Evolutionary conservation across 2,888 invertebrate species (phyloP), one percentile per base, ranked within the genome.

Genomic region (Mylabris sibirica): DNA sequence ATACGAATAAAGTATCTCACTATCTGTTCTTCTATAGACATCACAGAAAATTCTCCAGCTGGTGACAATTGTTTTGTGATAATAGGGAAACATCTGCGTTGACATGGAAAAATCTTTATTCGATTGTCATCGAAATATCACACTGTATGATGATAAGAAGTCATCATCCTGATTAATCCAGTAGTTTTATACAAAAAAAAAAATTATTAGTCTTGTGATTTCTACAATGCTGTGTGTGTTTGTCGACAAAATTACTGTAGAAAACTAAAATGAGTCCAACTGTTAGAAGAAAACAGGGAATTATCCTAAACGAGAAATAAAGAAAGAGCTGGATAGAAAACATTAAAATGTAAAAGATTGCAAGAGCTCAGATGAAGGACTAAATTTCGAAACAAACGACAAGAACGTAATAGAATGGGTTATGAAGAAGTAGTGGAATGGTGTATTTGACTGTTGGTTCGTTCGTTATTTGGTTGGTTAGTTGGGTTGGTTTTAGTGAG

Each of bases 61-160:
- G 57, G 57, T 73, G 73, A 72, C 72, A 71, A 74, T 73, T 70
- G 73, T 72, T 26, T 57, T 74, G 72, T 72, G 30, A 30, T 30
- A 77, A 77, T 77, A 77, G 77, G 76, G 76, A 74, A 72, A 74
- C 76, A 76, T 76, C 75, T 75, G 71, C 66, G 65, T 71, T 74
- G 77, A 76, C 76, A 72, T 74, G 75, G 57, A 75, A 77, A 77
- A 75, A 77, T 75, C 75, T 75, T 76, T 75, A 74, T 76, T 78
- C 76, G 71, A 77, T 77, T 75, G 76, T 75, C 68, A 69, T 64
- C 66, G 70, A 22, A 53, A 53, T 53, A 53, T 53, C 53, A 57
- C 57, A 14, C 6, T 14, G n/a, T 24, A 26, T 57, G 30, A 57
- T 57, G 3, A 26, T 26, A 5, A 26, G 5, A 30, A 57, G 11